phyloP scores from a whole-genome alignment of 2,113 vertebrate genomes.

The Tinamus guttatus region DNA sequence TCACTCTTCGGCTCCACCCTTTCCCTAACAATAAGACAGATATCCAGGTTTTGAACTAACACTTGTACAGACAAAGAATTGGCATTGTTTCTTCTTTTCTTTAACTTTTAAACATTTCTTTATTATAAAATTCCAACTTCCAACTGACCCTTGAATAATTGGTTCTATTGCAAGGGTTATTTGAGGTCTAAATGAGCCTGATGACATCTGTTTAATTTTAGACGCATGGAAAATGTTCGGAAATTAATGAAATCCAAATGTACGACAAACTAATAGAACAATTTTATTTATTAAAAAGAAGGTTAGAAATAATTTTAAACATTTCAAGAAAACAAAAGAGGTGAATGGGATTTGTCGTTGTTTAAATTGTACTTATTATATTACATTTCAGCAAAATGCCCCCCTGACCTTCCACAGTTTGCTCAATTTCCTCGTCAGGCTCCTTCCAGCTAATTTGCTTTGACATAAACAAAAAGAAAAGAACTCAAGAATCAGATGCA shows the following conservation, averaged over 20 bases:
- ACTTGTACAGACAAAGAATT: conserved; percentile 22
- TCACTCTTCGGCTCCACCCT: not conserved
- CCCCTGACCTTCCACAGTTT: conserved; percentile 64
- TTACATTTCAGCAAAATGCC: conserved; percentile 68
- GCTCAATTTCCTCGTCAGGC: conserved; percentile 66
- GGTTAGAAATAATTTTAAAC: conserved; percentile 74
- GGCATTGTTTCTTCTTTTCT: conserved; percentile 36
- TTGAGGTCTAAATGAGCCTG: conserved; percentile 75
- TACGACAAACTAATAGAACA: conserved; percentile 71
- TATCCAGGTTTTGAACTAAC: not conserved
- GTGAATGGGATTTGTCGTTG: conserved; percentile 66
- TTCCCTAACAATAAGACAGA: not conserved
- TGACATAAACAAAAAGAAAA: conserved; percentile 68
- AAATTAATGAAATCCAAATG: conserved; percentile 82
- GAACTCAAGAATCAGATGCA: conserved; percentile 48
- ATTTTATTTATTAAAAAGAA: conserved; percentile 75
- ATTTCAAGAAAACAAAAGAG: conserved; percentile 71
- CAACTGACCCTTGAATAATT: conserved; percentile 78
- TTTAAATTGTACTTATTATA: conserved; percentile 73
- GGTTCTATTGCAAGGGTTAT: conserved; percentile 77
- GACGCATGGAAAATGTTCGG: conserved; percentile 74
- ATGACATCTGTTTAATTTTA: conserved; percentile 84
- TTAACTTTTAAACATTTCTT: conserved; percentile 65
- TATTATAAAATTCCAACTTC: conserved; percentile 74
- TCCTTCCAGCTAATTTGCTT: conserved; percentile 69